Evolutionary conservation across 2,797 vertebrate genomes (phyloP), one percentile per base, ranked within the genome.

Genomic region (Acanthiza pusilla): DNA sequence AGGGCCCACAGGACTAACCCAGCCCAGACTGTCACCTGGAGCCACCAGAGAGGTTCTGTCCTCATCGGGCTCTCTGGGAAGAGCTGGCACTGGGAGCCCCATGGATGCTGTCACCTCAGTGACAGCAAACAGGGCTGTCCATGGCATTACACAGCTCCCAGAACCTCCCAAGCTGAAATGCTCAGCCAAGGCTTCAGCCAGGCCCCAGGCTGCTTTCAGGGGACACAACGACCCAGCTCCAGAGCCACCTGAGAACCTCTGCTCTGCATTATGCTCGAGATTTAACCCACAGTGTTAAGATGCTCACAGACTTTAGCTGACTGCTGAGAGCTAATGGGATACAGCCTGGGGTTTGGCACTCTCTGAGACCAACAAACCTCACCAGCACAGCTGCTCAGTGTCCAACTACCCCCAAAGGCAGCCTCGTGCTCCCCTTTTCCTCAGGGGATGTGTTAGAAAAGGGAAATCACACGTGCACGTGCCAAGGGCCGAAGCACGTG

Each of bases 81-180:
- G 65, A 42, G 42, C 66, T 50, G 16, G 16, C 8, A 0, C 47
- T 51, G 75, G n/a, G 34, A 72, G 8, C 3, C n/a, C 27, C 30
- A 1, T 5, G 34, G 63, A 9, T 16, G 8, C 4, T 43, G 54
- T n/a, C 72, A 30, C 45, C 34, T 71, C 34, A 25, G 45, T 11
- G 36, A 36, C 36, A 36, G 13, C 73, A 86, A 5, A 42, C 38
- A 43, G 1, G 1, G 13, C n/a, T 66, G 42, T 47, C 58, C 63
- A 9, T 1, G 16, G 50, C 22, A 30, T 30, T 16, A 7, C 14
- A 5, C 16, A 53, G 4, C 43, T 38, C 43, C 25, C 3, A 70
- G 55, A 60, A 26, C 40, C 48, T 45, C 51, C 32, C 2, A 2
- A 70, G 36, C 36, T 84, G 48, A 27, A 14, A 34, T 0, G 0